phyloP scores from a whole-genome alignment of 2,113 vertebrate species.

The Oceanodroma tethys region DNA sequence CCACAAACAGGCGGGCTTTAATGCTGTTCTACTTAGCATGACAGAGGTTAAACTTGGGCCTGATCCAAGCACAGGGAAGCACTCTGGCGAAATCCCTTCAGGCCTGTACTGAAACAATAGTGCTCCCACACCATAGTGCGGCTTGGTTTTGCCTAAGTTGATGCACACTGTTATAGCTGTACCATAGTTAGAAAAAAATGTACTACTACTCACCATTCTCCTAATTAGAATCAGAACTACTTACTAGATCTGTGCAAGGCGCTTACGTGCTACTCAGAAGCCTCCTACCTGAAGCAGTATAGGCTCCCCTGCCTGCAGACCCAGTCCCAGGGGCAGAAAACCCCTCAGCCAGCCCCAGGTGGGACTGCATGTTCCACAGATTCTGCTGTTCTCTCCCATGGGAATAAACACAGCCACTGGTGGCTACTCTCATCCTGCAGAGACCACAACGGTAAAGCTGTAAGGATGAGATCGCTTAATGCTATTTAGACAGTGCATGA shows the following conservation, averaged over 20 bases:
- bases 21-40: no score
- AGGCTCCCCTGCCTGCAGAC: background rate
- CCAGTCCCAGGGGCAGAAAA: background rate
- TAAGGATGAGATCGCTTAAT: no score
- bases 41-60: background rate
- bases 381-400: fast-evolving
- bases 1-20: no score
- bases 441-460: fast-evolving
- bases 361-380: background rate
- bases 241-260: background rate
- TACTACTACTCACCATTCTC: background rate
- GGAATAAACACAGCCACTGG: no score
- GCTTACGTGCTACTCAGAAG: fast-evolving
- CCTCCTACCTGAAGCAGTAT: background rate
- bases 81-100: background rate
- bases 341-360: fast-evolving
- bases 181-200: fast-evolving
- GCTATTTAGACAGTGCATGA: fast-evolving
- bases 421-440: background rate
- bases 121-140: fast-evolving
- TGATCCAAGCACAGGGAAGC: fast-evolving
- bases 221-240: background rate
- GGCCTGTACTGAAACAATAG: background rate
- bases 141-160: background rate
- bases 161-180: no score